Percentiles rank a stretch among this genome's conserved stretches.
Conservation (phyloP, 2,797 vertebrate species). For the Notolabrus celidotus region DNA sequence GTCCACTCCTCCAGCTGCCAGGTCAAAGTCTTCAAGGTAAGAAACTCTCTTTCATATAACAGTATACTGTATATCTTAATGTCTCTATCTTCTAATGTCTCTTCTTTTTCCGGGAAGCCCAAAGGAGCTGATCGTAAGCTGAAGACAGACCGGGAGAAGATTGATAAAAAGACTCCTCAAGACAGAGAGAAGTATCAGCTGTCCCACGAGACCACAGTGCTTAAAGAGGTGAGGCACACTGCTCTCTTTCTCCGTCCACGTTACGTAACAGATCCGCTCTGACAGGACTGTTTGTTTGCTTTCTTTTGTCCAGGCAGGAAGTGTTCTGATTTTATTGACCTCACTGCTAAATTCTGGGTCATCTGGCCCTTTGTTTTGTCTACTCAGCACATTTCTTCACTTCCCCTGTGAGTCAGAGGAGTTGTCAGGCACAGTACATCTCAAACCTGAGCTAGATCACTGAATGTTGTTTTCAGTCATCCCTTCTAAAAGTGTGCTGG, state of each 20-base stretch:
- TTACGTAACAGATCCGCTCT: neutral
- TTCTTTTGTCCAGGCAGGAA: neutral
- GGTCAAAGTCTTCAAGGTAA: conserved; percentile 98
- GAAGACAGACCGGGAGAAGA: conserved; percentile 96
- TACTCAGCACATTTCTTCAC: too few species aligned
- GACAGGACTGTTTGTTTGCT: conserved; percentile 11
- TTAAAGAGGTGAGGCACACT: conserved; percentile 87
- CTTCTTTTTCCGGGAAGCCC: conserved; percentile 83
- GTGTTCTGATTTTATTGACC: conserved; percentile 18
- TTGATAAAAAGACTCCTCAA: conserved; percentile 91
- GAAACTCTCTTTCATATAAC: neutral
- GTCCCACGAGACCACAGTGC: conserved; percentile 92
- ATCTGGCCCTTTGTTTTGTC: conserved; percentile 15
- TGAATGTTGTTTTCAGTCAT: too few species aligned
- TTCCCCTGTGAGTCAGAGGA: too few species aligned
- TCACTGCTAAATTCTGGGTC: conserved; percentile 1
- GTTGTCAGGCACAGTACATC: too few species aligned
- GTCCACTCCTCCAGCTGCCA: conserved; percentile 96
- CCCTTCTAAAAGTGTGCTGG: neutral
- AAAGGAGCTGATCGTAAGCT: conserved; percentile 98
- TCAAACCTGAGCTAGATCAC: too few species aligned
- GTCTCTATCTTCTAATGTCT: neutral
- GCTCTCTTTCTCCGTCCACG: neutral
- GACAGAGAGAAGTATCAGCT: conserved; percentile 95
- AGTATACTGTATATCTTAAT: too few species aligned